phyloP scores from a whole-genome alignment of 2,113 vertebrate species.

The Osmerus mordax region DNA sequence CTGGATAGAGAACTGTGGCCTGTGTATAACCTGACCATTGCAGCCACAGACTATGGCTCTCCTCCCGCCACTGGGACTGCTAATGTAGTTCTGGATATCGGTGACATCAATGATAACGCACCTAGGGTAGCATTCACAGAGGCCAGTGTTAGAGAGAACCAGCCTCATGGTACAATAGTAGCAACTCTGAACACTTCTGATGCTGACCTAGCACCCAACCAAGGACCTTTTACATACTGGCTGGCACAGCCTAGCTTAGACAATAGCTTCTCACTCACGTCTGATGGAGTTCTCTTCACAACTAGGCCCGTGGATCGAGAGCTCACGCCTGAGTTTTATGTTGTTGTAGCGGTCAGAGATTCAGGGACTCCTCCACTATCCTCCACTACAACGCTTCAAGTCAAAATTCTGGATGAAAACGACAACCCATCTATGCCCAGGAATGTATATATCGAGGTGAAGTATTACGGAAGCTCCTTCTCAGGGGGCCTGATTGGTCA shows the following conservation, averaged over 20 bases:
- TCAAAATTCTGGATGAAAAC: conserved; percentile 71
- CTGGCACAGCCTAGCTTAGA: conserved; percentile 48
- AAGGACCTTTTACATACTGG: conserved; percentile 71
- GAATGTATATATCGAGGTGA: conserved; percentile 71
- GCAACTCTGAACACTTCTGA: conserved; percentile 62
- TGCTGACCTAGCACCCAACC: conserved; percentile 67
- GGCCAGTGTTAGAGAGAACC: conserved; percentile 67
- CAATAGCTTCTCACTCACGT: conserved; percentile 59
- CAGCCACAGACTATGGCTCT: conserved; percentile 65
- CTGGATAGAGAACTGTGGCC: conserved; percentile 71
- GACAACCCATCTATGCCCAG: conserved; percentile 66
- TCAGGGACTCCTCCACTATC: conserved; percentile 67
- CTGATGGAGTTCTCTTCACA: conserved; percentile 69
- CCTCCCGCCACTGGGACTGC: conserved; percentile 67
- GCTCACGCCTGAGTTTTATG: conserved; percentile 36
- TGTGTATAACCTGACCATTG: conserved; percentile 69
- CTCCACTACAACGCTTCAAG: conserved; percentile 60
- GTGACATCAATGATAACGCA: conserved; percentile 70
- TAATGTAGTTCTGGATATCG: conserved; percentile 57
- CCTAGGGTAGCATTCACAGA: conserved; percentile 58
- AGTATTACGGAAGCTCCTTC: conserved; percentile 74
- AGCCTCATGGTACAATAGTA: conserved; percentile 67
- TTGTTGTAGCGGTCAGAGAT: conserved; percentile 64
- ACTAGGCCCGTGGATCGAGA: conserved; percentile 64
- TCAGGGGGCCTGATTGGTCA: conserved; percentile 70